Evolutionary conservation across 2,888 invertebrate genomes (phyloP).

Genomic region (Euzetes globulus): DNA sequence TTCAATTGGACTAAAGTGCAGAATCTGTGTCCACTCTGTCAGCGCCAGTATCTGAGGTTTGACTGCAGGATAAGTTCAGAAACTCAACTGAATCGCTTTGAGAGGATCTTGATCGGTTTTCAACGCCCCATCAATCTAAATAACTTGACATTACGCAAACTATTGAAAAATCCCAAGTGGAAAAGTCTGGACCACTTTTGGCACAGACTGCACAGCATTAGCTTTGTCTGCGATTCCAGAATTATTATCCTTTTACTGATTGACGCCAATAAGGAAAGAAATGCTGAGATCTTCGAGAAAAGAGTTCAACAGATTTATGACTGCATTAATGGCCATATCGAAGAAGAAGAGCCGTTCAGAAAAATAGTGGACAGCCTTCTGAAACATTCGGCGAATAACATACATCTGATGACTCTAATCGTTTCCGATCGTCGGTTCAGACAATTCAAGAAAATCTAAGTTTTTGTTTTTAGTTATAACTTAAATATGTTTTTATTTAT

Average conservation of each 20-base stretch:
- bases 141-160: not conserved
- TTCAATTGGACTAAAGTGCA: not conserved
- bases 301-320: not conserved
- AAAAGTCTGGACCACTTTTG: not conserved
- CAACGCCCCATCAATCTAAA: not conserved
- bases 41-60: not conserved
- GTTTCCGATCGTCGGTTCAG: not conserved
- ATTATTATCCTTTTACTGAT: not conserved
- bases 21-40: not conserved
- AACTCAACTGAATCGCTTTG: not conserved
- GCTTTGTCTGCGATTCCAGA: not conserved
- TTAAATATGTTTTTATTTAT: too few relatives aligned
- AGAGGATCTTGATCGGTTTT: not conserved
- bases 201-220: not conserved
- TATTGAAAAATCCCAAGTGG: not conserved
- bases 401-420: not conserved
- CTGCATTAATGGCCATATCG: not conserved
- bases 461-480: too few relatives aligned
- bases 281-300: not conserved
- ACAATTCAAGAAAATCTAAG: too few relatives aligned
- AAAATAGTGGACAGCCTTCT: not conserved
- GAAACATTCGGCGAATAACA: not conserved
- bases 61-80: not conserved
- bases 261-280: not conserved
- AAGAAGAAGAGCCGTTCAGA: not conserved